A percentile compares a stretch with the other conserved stretches of the same genome.
Conservation (phyloP, 2,797 vertebrate genomes). For the Neolamprologus multifasciatus region DNA sequence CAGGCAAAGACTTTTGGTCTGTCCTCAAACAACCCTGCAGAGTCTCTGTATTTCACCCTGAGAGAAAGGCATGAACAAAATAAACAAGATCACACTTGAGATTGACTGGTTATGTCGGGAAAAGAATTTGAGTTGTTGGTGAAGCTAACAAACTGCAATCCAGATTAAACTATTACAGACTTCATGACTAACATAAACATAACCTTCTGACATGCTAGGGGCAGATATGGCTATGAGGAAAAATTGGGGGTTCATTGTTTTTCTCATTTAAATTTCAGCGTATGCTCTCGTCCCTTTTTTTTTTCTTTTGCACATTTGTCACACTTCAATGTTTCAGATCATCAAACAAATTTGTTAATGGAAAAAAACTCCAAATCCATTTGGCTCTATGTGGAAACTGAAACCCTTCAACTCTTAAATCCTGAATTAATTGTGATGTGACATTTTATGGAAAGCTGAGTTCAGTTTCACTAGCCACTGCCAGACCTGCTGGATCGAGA, state of each 20-base stretch:
- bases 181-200: background rate
- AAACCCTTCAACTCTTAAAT: background rate
- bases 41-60: background rate
- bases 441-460: background rate
- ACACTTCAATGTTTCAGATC: background rate
- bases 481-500: background rate
- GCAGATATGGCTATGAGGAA: background rate
- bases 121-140: background rate
- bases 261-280: background rate
- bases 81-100: background rate
- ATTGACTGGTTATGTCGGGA: background rate
- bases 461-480: background rate
- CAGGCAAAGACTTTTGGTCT: background rate
- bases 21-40: background rate
- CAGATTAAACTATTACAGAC: background rate
- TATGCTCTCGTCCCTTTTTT: background rate
- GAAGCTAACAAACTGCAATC: background rate
- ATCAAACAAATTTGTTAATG: background rate
- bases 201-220: background rate
- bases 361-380: background rate
- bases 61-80: background rate
- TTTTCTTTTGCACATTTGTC: background rate
- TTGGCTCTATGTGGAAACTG: background rate
- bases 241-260: background rate
- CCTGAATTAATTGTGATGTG: background rate